A percentile compares a stretch with the other conserved stretches of the same genome.
phyloP scores from a whole-genome alignment of 2,888 invertebrate species.

The Poecilobothrus nobilitatus region DNA sequence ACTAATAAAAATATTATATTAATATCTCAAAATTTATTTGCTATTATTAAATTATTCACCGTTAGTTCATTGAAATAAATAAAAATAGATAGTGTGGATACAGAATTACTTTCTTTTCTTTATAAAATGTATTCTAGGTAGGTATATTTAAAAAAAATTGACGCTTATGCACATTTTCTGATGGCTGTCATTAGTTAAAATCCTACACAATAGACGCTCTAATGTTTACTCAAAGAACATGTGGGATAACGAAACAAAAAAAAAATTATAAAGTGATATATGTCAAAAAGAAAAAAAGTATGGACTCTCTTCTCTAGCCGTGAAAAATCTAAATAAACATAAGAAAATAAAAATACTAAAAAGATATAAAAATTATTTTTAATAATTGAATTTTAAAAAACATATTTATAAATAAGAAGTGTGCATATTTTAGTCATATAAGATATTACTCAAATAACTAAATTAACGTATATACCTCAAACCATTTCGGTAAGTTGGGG shows the following conservation, averaged over 20 bases:
- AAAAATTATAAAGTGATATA: background rate
- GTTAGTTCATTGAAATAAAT: too few relatives aligned
- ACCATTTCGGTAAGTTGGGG: constrained; percentile 3
- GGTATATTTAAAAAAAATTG: too few relatives aligned
- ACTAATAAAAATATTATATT: too few relatives aligned
- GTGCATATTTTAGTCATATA: background rate
- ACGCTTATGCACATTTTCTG: background rate
- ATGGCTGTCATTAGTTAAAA: background rate
- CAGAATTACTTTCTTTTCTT: too few relatives aligned
- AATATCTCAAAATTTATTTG: too few relatives aligned
- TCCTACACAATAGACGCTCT: background rate
- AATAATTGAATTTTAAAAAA: background rate
- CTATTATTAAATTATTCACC: too few relatives aligned
- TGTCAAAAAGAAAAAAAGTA: background rate
- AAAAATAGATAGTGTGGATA: too few relatives aligned
- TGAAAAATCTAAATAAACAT: constrained; percentile 6
- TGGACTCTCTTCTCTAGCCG: constrained; percentile 4
- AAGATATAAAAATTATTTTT: background rate
- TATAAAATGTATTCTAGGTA: too few relatives aligned
- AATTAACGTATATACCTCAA: constrained; percentile 1
- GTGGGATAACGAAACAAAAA: background rate
- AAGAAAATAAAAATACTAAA: background rate
- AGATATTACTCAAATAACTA: constrained; percentile 2
- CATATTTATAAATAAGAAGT: background rate
- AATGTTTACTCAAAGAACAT: background rate